These are phyloP conservation scores for Glyphotaelius pellucidus DNA, from an alignment of 2,888 invertebrate genomes.

Conservation along the genomic window DNA sequence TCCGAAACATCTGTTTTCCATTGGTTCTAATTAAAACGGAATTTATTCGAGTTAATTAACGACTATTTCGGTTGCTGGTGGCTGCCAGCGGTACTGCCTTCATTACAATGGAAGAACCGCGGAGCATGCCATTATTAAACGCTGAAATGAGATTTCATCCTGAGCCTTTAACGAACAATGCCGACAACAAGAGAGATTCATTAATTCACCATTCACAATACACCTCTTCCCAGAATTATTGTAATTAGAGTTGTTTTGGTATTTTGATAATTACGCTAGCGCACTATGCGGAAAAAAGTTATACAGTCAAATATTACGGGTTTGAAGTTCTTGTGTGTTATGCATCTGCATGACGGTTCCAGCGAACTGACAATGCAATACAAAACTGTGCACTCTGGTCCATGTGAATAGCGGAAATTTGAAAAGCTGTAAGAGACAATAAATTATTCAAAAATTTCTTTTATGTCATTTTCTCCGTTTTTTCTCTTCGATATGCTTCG, in stretches of 20 bases:
- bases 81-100: background rate
- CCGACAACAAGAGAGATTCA: background rate
- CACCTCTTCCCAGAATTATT: background rate
- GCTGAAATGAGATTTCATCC: background rate
- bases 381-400: no score
- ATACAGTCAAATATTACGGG: background rate
- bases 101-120: background rate
- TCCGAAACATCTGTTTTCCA: conserved; percentile 13
- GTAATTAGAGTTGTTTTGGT: background rate
- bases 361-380: no score
- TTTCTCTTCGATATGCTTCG: no score
- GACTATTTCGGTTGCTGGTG: background rate
- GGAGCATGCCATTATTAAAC: background rate
- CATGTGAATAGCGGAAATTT: no score
- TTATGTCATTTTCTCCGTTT: no score
- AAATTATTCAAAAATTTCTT: no score
- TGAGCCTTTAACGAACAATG: background rate
- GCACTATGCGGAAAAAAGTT: background rate
- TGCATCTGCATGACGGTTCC: no score
- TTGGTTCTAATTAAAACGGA: conserved; percentile 16
- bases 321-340: background rate
- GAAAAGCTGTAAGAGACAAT: no score
- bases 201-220: background rate
- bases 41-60: conserved; percentile 35
- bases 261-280: background rate